These are phyloP conservation scores for Phylloscopus trochiloides DNA, from an alignment of 2,113 vertebrate species.

Conservation along the genomic window DNA sequence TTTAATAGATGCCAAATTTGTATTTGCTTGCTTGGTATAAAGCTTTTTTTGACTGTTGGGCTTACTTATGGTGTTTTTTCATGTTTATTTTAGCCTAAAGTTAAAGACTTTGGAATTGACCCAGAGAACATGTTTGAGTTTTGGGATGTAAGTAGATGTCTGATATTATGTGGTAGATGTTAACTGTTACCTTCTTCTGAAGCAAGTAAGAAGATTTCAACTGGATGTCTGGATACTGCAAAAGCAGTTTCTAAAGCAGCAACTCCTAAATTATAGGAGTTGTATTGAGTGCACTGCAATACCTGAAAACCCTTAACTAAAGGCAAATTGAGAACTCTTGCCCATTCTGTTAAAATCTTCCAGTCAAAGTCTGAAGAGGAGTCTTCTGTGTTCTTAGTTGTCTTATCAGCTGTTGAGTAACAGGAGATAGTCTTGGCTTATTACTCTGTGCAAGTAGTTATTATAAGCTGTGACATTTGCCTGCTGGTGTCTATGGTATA, in stretches of 20 bases:
- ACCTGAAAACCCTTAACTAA: background rate
- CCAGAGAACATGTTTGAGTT: constrained; percentile 97
- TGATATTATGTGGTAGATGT: background rate
- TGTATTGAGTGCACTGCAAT: background rate
- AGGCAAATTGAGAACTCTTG: background rate
- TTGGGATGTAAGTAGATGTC: constrained; percentile 90
- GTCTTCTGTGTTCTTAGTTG: background rate
- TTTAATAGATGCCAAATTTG: background rate
- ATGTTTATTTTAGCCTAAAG: constrained; percentile 81
- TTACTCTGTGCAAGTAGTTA: constrained; percentile 35
- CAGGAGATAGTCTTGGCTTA: constrained; percentile 14
- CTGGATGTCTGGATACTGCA: background rate
- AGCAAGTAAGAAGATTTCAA: background rate
- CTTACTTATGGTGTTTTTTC: background rate
- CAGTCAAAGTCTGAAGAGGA: background rate
- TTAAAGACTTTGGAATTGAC: constrained; percentile 96
- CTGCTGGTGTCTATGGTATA: background rate
- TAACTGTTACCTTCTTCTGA: background rate
- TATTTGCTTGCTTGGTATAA: background rate
- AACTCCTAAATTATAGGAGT: background rate
- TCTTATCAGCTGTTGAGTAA: constrained; percentile 51
- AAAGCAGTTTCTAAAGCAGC: background rate
- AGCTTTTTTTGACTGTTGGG: background rate
- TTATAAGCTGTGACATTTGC: constrained; percentile 72
- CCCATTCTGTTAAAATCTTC: background rate